Percentiles rank a stretch among this genome's conserved stretches.
These are phyloP conservation scores for Alentia gelatinosa DNA, from an alignment of 2,888 invertebrate genomes.

Conservation along the genomic window DNA sequence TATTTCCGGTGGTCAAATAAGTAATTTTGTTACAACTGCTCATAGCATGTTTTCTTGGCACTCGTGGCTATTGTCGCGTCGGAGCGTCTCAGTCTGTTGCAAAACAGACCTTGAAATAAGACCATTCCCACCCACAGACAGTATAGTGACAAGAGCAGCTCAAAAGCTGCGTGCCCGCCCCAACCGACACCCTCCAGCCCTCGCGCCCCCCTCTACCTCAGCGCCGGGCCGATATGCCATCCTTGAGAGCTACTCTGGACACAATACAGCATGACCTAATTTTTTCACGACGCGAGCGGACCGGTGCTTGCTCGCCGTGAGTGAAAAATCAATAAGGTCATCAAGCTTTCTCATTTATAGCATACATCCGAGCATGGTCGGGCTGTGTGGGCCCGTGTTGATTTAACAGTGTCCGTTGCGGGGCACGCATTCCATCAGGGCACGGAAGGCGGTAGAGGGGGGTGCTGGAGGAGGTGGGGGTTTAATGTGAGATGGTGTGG, in stretches of 20 bases:
- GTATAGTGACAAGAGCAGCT: too few species aligned
- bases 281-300: not conserved
- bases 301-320: slow-evolving; percentile 27
- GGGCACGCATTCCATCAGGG: slow-evolving; percentile 49
- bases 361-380: slow-evolving; percentile 33
- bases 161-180: not conserved
- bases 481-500: slow-evolving; percentile 23
- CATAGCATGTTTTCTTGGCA: too few species aligned
- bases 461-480: not conserved
- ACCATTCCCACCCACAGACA: not conserved
- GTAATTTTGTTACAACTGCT: too few species aligned
- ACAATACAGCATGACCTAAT: slow-evolving; percentile 52
- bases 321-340: slow-evolving; percentile 53
- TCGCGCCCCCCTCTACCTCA: not conserved
- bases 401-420: slow-evolving; percentile 51
- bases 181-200: not conserved
- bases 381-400: slow-evolving; percentile 32
- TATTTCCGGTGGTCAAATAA: too few species aligned
- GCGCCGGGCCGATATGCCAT: not conserved
- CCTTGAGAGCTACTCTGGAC: slow-evolving; percentile 42
- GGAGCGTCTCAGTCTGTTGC: not conserved
- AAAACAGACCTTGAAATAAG: not conserved
- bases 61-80: not conserved
- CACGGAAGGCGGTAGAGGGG: not conserved
- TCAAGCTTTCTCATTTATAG: slow-evolving; percentile 49